Evolutionary conservation across 2,888 invertebrate species (phyloP), one percentile per base, ranked within the genome.

Genomic region (Eupithecia exiguata): DNA sequence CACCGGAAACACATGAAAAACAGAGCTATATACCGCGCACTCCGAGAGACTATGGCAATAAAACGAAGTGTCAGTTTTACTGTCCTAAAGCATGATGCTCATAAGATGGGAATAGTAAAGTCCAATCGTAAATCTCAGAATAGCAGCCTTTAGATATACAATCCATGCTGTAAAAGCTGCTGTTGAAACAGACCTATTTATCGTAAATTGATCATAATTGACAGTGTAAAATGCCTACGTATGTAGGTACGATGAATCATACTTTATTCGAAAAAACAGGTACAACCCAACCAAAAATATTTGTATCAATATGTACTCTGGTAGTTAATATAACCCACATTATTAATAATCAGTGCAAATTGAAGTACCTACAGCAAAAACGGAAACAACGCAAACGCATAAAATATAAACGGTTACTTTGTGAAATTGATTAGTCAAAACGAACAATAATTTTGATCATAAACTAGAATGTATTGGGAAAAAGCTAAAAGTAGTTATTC

Each of bases 1-100:
- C 86, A 87, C 92, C 90, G 93, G 93, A 94, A 93, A 90, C 88
- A 84, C 82, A 87, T 88, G 87, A 87, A 92, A 92, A 93, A 92
- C 90, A 91, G 84, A 71, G 80, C 84, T 83, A 78, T 77, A 81
- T 80, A 84, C 81, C 79, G 72, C 80, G 21, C 66, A 21, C 25
- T 66, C 81, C 80, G 70, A 79, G 79, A 66, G 66, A 40, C 65
- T 38, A 21, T 35, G 36, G 86, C 83, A 85, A 84, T 89, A 89
- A 90, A 88, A 82, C 78, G 75, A 83, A 84, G 80, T 83, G 82
- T 84, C 85, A 83, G 89, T 92, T 93, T 94, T 92, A 93, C 90
- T 91, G 88, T 90, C 90, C 83, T 79, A 78, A 81, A 84, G 81
- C 86, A 85, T 89, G 86, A 88, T 89, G 87, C 84, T 87, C 85